These are phyloP conservation scores for Oxygymnocypris stewartii DNA, from an alignment of 2,113 vertebrate genomes.

Conservation along the genomic window DNA sequence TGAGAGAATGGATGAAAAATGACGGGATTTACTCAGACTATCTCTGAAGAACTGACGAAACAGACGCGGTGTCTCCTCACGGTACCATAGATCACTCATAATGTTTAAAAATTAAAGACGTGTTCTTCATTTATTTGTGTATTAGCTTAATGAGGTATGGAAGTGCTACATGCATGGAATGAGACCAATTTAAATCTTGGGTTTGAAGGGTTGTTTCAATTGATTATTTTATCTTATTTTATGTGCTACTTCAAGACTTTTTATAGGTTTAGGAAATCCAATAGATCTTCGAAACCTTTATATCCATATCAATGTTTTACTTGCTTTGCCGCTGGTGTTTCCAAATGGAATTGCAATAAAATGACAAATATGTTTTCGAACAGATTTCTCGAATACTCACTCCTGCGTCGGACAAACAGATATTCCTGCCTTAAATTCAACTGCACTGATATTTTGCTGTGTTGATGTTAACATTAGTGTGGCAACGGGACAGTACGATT, in stretches of 20 bases:
- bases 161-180: constrained; percentile 4
- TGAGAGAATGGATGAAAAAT: constrained; percentile 51
- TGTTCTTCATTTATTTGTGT: constrained; percentile 29
- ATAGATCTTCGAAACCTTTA: not conserved
- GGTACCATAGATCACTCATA: constrained; percentile 14
- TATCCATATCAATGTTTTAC: constrained; percentile 4
- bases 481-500: not conserved
- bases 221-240: not conserved
- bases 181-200: not conserved
- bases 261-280: constrained; percentile 14
- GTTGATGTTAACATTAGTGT: not conserved
- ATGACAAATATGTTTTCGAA: constrained; percentile 15
- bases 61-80: constrained; percentile 1
- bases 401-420: not conserved
- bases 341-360: constrained; percentile 1
- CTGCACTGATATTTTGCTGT: not conserved
- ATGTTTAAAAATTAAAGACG: constrained; percentile 25
- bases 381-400: not conserved
- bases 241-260: constrained; percentile 3
- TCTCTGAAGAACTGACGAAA: constrained; percentile 13
- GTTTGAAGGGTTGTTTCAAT: constrained; percentile 17
- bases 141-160: constrained; percentile 39
- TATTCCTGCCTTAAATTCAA: not conserved
- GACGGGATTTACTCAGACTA: constrained; percentile 44
- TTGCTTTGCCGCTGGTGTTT: not conserved